phyloP scores from a whole-genome alignment of 2,888 invertebrate genomes.

The Ptychoptera contaminata region DNA sequence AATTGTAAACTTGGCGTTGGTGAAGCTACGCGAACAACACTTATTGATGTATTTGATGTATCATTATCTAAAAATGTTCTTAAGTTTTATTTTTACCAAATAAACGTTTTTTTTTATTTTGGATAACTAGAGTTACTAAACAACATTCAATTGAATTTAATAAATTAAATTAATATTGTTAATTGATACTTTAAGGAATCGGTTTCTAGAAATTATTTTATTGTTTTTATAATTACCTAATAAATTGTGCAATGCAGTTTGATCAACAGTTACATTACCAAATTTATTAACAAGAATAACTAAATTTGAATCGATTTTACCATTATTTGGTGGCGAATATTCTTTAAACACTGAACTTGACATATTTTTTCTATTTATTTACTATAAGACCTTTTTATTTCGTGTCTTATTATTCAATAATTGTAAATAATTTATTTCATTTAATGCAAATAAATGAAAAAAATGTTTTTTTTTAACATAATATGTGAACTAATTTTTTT shows the following conservation, averaged over 20 bases:
- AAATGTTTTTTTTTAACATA: no score
- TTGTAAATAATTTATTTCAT: no score
- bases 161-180: not conserved
- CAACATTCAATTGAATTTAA: not conserved
- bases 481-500: no score
- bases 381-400: not conserved
- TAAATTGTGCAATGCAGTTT: slow-evolving; percentile 59
- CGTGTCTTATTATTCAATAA: not conserved
- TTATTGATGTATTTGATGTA: slow-evolving; percentile 42
- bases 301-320: slow-evolving; percentile 29
- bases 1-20: slow-evolving; percentile 27
- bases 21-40: slow-evolving; percentile 40
- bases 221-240: slow-evolving; percentile 44
- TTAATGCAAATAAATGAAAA: no score
- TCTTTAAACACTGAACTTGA: slow-evolving; percentile 29
- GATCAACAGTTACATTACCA: slow-evolving; percentile 68
- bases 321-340: slow-evolving; percentile 14
- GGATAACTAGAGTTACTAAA: not conserved
- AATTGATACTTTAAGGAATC: not conserved
- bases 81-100: no score
- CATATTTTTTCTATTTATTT: slow-evolving; percentile 14
- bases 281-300: slow-evolving; percentile 77
- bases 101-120: no score
- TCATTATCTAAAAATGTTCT: slow-evolving; percentile 19
- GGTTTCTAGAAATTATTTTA: not conserved